Base-by-base conservation (phyloP, 2,888 invertebrate genomes). In the Blastobasis lacticolella region DNA sequence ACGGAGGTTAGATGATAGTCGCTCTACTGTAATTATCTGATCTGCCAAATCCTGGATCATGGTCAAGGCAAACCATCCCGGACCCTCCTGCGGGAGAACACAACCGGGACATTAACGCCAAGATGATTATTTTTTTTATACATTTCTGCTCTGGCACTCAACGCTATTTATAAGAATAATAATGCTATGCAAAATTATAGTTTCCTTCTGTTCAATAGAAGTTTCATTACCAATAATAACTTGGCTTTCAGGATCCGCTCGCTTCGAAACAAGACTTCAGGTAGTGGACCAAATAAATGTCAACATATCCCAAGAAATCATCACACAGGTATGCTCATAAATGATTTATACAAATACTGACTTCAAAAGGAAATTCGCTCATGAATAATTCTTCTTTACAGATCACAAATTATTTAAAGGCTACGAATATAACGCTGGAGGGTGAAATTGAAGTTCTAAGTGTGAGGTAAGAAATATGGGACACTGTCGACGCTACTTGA, bases 401-500 rank as follows among this genome's bases (percentile, higher is more conserved):
- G 93, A 88, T 94, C 60, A 89, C 90, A 46, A 90, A 89, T 59
- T 91, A 92, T 64, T 79, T 93, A 61, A 90, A 87, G 69, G 89
- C 90, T 59, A 91, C 91, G 51, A 93, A 93, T 73, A 90, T 93
- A 50, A 90, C 92, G 10, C 67, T 88, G 61, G 80, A 84, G 51
- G 92, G 91, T 69, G 91, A 93, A 62, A 87, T 92, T 63, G 91
- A 92, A 88, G 85, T 94, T 62, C 84, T 93, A 64, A 92, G 91
- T 68, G 90, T 93, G 67, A 92, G 91, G 93, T 93, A 37, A 37
- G 5, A 23, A 23, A 3, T 3, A 23, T 23, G 23, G 23, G 23
- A 23, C 23, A 23, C 23, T 1, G 23, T 1, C 2, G 23, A 23
- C 23, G 3, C 23, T 23, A 23, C 2, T 23, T 23, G 23, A 23